Conservation (phyloP, 2,113 vertebrate genomes). For the Pogona vitticeps region DNA sequence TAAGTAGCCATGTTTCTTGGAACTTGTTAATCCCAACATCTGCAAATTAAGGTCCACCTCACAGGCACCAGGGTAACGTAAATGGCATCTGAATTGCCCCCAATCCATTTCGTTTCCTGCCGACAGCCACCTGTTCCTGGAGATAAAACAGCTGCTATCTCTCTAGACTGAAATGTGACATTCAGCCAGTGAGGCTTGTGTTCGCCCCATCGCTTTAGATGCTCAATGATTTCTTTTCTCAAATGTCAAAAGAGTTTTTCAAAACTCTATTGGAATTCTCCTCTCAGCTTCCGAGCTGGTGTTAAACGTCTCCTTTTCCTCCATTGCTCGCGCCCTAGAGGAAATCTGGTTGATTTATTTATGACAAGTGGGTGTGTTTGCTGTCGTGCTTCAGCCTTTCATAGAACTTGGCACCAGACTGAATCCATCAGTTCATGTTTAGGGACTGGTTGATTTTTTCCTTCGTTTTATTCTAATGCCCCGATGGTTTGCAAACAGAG, state of each 20-base stretch:
- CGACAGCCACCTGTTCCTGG: slow-evolving; percentile 72
- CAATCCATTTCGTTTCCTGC: slow-evolving; percentile 69
- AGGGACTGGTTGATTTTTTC: not conserved
- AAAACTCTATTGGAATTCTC: slow-evolving; percentile 64
- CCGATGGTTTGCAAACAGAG: rapidly evolving
- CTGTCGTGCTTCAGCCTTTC: not conserved
- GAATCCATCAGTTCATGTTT: rapidly evolving
- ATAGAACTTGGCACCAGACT: rapidly evolving
- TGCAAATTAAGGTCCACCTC: not conserved
- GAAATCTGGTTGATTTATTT: slow-evolving; percentile 13
- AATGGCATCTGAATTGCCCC: slow-evolving; percentile 36
- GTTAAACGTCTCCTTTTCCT: slow-evolving; percentile 12
- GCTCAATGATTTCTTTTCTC: slow-evolving; percentile 78
- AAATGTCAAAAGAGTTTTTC: slow-evolving; percentile 80
- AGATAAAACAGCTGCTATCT: slow-evolving; percentile 84
- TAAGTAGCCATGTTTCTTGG: no score
- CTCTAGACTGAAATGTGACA: slow-evolving; percentile 78
- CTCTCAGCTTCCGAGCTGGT: slow-evolving; percentile 30
- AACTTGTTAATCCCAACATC: no score
- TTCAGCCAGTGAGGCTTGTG: slow-evolving; percentile 73
- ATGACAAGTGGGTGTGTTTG: not conserved
- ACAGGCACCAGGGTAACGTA: not conserved
- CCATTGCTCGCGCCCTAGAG: rapidly evolving
- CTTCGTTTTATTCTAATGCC: not conserved
- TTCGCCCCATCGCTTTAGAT: slow-evolving; percentile 71